Conservation (phyloP, 2,797 vertebrate species). For the Bovichtus variegatus region DNA sequence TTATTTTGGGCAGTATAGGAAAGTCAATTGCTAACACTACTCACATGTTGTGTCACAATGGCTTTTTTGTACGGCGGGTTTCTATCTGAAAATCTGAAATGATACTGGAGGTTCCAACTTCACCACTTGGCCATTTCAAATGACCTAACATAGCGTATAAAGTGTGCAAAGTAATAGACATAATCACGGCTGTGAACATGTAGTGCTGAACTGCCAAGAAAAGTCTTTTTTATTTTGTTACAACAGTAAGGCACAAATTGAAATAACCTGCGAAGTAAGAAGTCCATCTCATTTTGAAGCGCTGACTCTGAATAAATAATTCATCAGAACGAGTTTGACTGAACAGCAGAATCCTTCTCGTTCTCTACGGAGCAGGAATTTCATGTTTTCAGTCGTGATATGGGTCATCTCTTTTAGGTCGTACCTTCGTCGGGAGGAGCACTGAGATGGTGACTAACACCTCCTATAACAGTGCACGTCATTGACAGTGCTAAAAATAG, state of each 20-base stretch:
- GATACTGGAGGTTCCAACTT: not conserved
- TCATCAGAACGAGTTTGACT: not conserved
- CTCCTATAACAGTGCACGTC: slow-evolving; percentile 58
- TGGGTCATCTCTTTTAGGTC: slow-evolving; percentile 16
- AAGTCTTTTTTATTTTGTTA: not conserved
- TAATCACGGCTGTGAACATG: not conserved
- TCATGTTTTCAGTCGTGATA: slow-evolving; percentile 12
- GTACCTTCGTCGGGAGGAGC: slow-evolving; percentile 19
- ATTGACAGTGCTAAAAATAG: slow-evolving; percentile 70
- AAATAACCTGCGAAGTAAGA: not conserved
- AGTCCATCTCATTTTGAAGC: not conserved
- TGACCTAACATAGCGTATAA: too few species aligned
- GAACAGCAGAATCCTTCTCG: not conserved
- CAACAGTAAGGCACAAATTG: not conserved
- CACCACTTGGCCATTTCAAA: not conserved
- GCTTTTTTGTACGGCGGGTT: not conserved
- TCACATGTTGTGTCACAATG: not conserved
- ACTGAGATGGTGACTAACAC: slow-evolving; percentile 57
- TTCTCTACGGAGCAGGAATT: not conserved
- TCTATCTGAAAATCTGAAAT: not conserved
- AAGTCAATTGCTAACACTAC: not conserved
- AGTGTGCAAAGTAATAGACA: not conserved
- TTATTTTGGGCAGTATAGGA: not conserved
- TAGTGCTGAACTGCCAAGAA: not conserved
- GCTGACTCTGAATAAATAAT: not conserved